A percentile compares a stretch with the other conserved stretches of the same genome.
phyloP scores from a whole-genome alignment of 1,140 invertebrate species.

The Sycophila sp. region DNA sequence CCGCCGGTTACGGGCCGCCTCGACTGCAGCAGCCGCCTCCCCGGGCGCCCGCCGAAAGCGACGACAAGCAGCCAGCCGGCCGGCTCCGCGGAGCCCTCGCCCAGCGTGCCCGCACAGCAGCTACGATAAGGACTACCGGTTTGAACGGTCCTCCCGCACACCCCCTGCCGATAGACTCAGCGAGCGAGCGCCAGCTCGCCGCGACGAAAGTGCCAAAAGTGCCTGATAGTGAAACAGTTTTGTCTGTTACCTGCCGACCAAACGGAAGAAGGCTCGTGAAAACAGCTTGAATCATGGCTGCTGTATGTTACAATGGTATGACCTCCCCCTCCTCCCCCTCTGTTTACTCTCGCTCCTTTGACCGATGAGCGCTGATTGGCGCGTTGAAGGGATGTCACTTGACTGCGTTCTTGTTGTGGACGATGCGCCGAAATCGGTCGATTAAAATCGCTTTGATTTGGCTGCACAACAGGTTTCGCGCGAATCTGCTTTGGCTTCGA shows the following conservation, averaged over 20 bases:
- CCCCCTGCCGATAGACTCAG: background rate
- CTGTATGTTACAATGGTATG: slow-evolving; percentile 58
- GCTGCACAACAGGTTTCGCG: too few species aligned
- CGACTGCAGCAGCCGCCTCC: background rate
- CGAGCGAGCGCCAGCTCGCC: background rate
- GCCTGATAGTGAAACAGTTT: background rate
- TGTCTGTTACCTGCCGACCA: too few species aligned
- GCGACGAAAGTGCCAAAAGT: slow-evolving; percentile 38
- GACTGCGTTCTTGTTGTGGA: too few species aligned
- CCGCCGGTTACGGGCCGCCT: background rate
- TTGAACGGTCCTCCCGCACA: too few species aligned
- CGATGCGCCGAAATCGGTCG: too few species aligned
- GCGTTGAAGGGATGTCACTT: too few species aligned
- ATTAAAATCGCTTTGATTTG: too few species aligned
- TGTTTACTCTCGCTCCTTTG: too few species aligned
- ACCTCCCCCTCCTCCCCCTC: too few species aligned
- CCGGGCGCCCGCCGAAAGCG: slow-evolving; percentile 14
- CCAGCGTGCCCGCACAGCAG: background rate
- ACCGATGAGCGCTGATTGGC: too few species aligned
- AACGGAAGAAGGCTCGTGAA: background rate
- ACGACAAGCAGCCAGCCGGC: background rate
- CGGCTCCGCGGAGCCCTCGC: background rate
- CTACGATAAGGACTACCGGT: background rate
- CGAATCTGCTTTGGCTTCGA: too few species aligned
- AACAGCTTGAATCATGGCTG: slow-evolving; percentile 50